Evolutionary conservation across 2,113 vertebrate species (phyloP).

Genomic region (Mixornis gularis): DNA sequence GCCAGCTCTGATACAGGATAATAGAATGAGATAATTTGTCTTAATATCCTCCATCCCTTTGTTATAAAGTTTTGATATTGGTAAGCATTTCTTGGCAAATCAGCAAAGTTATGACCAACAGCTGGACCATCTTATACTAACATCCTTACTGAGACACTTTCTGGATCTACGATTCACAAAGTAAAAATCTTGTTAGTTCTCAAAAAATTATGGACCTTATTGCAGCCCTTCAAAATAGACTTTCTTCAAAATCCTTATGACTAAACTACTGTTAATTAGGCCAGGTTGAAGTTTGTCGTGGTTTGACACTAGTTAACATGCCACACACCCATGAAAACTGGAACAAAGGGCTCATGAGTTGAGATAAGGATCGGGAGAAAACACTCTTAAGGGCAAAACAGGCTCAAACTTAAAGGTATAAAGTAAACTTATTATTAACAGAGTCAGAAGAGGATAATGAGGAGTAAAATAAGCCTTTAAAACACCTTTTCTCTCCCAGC

Average conservation of each 20-base stretch:
- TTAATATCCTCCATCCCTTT: not conserved
- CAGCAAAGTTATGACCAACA: not conserved
- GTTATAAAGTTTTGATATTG: not conserved
- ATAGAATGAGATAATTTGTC: not conserved
- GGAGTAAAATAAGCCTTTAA: not conserved
- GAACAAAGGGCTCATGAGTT: not conserved
- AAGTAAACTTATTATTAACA: not conserved
- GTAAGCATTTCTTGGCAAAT: not conserved
- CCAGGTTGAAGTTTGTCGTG: not conserved
- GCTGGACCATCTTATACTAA: not conserved
- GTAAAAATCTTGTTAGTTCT: not conserved
- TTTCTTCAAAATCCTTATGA: not conserved
- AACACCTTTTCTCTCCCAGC: not conserved
- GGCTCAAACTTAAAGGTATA: not conserved
- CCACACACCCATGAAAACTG: rapidly evolving
- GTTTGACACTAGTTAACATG: not conserved
- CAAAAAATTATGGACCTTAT: not conserved
- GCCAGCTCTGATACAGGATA: not conserved
- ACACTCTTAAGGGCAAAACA: not conserved
- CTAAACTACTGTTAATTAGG: not conserved
- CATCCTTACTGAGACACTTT: not conserved
- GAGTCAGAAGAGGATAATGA: not conserved
- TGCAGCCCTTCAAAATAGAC: not conserved
- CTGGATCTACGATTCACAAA: not conserved
- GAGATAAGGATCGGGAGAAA: not conserved